Conservation (phyloP, 2,797 vertebrate genomes). For the Ataeniobius toweri region DNA sequence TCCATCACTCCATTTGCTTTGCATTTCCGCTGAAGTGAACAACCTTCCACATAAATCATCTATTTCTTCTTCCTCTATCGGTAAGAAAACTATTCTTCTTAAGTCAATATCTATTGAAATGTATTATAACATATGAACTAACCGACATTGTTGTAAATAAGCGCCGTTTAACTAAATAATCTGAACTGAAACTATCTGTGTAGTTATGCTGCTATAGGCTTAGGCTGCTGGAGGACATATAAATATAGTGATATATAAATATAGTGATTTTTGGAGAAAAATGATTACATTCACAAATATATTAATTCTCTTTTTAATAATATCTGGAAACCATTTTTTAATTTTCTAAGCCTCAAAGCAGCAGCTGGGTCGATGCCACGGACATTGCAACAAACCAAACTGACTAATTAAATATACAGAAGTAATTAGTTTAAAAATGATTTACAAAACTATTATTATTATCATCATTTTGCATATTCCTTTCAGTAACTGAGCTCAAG, state of each 20-base stretch:
- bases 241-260: too few species aligned
- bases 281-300: not conserved
- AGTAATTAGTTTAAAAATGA: not conserved
- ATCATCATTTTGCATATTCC: too few species aligned
- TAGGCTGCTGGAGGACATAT: too few species aligned
- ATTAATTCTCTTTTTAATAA: too few species aligned
- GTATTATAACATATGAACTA: not conserved
- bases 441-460: not conserved
- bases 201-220: too few species aligned
- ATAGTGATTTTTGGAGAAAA: not conserved
- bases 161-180: too few species aligned
- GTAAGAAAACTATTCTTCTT: too few species aligned
- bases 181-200: too few species aligned
- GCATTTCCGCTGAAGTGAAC: not conserved
- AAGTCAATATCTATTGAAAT: too few species aligned
- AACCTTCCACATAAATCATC: not conserved
- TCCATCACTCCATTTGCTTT: not conserved
- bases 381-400: not conserved
- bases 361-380: not conserved
- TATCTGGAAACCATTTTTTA: not conserved
- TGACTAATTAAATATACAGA: not conserved
- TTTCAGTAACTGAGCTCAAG: too few species aligned
- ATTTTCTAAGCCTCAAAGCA: not conserved
- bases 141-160: too few species aligned
- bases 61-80: not conserved